Conservation (phyloP, 2,113 vertebrate genomes). For the Osmerus eperlanus region DNA sequence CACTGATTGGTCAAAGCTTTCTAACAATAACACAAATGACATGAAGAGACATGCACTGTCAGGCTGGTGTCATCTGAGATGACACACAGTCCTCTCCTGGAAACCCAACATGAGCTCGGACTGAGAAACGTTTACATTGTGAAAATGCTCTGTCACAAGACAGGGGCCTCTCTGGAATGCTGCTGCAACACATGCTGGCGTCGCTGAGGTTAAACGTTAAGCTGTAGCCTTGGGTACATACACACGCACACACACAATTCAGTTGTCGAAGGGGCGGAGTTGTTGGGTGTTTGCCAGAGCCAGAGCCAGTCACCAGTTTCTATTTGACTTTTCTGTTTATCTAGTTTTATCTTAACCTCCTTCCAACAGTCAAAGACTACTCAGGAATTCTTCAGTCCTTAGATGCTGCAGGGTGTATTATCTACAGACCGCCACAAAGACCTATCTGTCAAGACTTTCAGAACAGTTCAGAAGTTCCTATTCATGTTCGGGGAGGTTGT, state of each 20-base stretch:
- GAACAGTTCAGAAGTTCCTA: too few relatives aligned
- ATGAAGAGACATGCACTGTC: conserved; percentile 47
- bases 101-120: conserved; percentile 4
- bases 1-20: conserved; percentile 25
- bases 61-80: conserved; percentile 21
- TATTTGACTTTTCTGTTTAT: conserved; percentile 54
- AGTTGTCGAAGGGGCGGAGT: conserved; percentile 52
- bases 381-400: conserved; percentile 27
- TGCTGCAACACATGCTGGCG: conserved; percentile 63
- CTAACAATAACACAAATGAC: conserved; percentile 42
- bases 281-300: conserved; percentile 41
- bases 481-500: too few relatives aligned
- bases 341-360: conserved; percentile 32
- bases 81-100: conserved; percentile 20
- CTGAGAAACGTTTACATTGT: conserved; percentile 44
- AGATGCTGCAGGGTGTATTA: too few relatives aligned
- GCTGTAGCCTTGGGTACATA: conserved; percentile 20
- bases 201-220: conserved; percentile 67
- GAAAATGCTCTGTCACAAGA: conserved; percentile 64
- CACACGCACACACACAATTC: neutral
- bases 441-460: too few relatives aligned
- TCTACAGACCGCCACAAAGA: too few relatives aligned
- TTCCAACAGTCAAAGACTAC: conserved; percentile 52
- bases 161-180: conserved; percentile 56
- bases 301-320: conserved; percentile 42